phyloP scores from a whole-genome alignment of 1,140 invertebrate species.

The Lamellibrachia luymesi region DNA sequence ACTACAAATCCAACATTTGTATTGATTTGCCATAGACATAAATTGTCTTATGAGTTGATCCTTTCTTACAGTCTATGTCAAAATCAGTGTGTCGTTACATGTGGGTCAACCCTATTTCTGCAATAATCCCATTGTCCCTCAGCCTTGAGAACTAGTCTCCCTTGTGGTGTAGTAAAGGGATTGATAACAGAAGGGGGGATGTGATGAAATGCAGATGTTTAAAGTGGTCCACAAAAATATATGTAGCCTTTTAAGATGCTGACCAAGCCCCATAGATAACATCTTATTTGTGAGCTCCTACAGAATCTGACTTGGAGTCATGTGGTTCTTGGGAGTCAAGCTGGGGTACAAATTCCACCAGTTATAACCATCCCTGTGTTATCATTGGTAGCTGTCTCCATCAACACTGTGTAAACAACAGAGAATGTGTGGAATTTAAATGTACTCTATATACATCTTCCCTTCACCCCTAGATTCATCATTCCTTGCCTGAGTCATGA shows the following conservation, averaged over 20 bases:
- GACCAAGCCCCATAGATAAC: neutral
- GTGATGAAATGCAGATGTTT: neutral
- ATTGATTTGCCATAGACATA: neutral
- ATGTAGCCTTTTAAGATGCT: neutral
- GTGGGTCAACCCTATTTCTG: neutral
- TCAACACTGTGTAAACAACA: neutral
- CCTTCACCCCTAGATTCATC: constrained; percentile 9
- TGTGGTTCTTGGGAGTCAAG: constrained; percentile 1
- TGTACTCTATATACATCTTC: neutral
- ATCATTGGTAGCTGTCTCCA: neutral
- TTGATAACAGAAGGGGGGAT: neutral
- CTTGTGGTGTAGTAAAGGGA: neutral
- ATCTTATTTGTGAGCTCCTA: neutral
- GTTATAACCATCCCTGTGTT: constrained; percentile 8
- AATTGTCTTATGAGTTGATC: neutral
- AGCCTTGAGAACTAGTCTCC: neutral
- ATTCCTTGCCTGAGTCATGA: neutral
- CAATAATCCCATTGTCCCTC: neutral
- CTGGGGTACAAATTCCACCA: neutral
- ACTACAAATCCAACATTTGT: neutral
- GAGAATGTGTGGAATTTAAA: constrained; percentile 6
- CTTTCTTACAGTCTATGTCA: neutral
- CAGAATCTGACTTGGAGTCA: neutral
- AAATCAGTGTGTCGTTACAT: neutral
- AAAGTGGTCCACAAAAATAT: neutral